Evolutionary conservation across 2,113 vertebrate species (phyloP).

Genomic region (Penelope pileata): DNA sequence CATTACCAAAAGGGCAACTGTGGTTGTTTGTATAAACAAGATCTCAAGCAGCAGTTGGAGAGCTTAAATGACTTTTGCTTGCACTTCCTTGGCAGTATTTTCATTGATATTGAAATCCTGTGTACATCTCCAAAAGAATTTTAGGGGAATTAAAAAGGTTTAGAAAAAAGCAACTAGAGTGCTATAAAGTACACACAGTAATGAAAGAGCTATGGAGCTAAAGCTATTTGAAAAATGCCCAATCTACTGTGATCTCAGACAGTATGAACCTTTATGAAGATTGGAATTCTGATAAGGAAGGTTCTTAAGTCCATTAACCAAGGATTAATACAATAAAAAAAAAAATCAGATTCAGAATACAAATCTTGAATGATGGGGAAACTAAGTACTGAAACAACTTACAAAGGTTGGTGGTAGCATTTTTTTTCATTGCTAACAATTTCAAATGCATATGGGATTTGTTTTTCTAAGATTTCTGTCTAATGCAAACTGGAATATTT

Average conservation of each 20-base stretch:
- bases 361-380: background rate
- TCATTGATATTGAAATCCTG: background rate
- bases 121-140: background rate
- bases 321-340: background rate
- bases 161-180: background rate
- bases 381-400: background rate
- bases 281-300: background rate
- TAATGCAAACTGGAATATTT: background rate
- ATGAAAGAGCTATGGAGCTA: background rate
- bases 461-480: background rate
- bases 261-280: background rate
- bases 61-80: background rate
- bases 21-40: background rate
- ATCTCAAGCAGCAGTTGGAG: background rate
- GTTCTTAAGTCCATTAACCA: background rate
- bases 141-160: background rate
- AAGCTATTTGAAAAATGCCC: background rate
- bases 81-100: background rate
- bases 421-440: background rate
- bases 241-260: background rate
- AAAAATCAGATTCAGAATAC: background rate
- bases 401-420: background rate
- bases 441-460: background rate
- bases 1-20: background rate
- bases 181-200: background rate